Evolutionary conservation across 1,140 invertebrate species (phyloP).

Genomic region (Carcinoscorpius rotundicauda): DNA sequence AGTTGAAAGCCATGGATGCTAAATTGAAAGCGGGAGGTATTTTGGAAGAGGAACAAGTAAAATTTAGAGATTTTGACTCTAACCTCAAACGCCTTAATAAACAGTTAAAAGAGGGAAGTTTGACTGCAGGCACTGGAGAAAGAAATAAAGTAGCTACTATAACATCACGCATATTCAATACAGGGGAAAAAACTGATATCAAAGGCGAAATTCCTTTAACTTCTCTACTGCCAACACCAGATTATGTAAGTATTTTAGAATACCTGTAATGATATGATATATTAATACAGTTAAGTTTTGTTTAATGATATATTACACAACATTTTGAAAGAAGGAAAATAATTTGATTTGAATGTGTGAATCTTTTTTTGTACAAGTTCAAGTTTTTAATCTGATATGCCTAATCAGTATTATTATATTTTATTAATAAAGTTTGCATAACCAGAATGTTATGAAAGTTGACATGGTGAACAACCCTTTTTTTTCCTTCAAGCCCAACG

Average conservation of each 20-base stretch:
- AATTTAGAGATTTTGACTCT: constrained; percentile 62
- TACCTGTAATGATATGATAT: not conserved
- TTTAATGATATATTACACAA: no score
- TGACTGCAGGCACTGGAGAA: constrained; percentile 50
- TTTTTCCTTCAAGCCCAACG: no score
- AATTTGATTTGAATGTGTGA: no score
- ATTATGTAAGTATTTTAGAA: not conserved
- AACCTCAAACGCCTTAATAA: constrained; percentile 63
- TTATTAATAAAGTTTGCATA: no score
- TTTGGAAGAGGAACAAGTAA: constrained; percentile 33
- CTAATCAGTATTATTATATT: no score
- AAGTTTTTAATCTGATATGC: no score
- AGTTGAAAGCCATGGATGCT: constrained; percentile 6
- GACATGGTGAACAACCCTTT: no score
- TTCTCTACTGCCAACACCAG: constrained; percentile 6
- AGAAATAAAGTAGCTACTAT: constrained; percentile 67
- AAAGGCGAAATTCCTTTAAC: constrained; percentile 10
- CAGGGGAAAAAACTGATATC: constrained; percentile 13
- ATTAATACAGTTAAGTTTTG: no score
- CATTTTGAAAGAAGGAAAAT: no score
- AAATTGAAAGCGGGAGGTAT: constrained; percentile 10
- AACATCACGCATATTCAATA: constrained; percentile 56
- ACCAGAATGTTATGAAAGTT: no score
- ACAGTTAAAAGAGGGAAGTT: constrained; percentile 63
- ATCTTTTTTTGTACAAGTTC: no score